A percentile compares a stretch with the other conserved stretches of the same genome.
Evolutionary conservation across 2,797 vertebrate genomes (phyloP).

Genomic region (Coregonus suidteri): DNA sequence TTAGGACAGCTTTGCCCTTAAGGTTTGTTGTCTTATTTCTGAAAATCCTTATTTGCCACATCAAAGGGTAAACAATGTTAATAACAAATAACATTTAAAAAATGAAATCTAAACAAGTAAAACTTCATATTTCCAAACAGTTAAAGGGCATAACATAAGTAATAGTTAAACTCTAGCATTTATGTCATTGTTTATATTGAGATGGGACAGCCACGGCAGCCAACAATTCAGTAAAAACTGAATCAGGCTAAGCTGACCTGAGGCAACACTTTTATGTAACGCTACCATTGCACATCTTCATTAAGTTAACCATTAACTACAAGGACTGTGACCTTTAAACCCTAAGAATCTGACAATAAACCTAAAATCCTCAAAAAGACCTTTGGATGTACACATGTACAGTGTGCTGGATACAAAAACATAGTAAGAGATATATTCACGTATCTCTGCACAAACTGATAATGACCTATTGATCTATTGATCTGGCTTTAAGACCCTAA

Average conservation of each 20-base stretch:
- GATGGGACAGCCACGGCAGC: not conserved
- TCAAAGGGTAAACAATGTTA: not conserved
- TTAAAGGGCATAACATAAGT: not conserved
- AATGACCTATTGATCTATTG: not conserved
- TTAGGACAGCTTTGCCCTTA: not conserved
- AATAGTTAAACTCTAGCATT: not conserved
- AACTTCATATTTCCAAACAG: not conserved
- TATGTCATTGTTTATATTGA: not conserved
- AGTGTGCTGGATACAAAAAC: not conserved
- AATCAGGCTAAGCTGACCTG: not conserved
- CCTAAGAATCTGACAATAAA: not conserved
- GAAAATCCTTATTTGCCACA: not conserved
- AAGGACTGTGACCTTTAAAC: slow-evolving; percentile 2
- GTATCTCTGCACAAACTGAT: not conserved
- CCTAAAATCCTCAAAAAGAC: not conserved
- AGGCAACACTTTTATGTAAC: not conserved
- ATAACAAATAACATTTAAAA: too few species aligned
- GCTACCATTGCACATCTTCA: not conserved
- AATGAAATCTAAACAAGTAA: not conserved
- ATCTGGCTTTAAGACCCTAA: too few species aligned
- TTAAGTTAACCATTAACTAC: not conserved
- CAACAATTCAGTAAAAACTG: not conserved
- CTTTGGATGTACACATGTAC: not conserved
- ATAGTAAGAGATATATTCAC: not conserved
- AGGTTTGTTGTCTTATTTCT: not conserved